Base-by-base conservation (phyloP, 2,113 vertebrate genomes). In the Python bivittatus region DNA sequence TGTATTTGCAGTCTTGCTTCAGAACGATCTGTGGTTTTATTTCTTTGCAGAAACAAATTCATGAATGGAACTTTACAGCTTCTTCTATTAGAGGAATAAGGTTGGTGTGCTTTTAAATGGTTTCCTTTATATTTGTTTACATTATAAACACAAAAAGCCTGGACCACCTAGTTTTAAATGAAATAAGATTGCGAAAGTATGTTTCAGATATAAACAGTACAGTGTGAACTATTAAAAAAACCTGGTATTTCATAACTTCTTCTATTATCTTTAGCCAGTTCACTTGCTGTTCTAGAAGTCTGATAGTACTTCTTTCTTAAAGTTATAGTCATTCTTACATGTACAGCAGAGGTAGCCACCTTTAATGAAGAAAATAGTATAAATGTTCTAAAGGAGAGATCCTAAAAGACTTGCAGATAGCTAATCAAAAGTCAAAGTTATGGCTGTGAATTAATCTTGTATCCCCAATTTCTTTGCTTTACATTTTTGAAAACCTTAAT, bases 1-100 rank as follows among this genome's bases (percentile, higher is more conserved):
- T n/a, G n/a, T n/a, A 88, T 1, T 17, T 91, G 11, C 90, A 72
- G 83, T 58, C 91, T 93, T 68, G 53, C 88, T 92, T 96, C 92
- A 86, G 93, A 92, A 17, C 89, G 89, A 88, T 86, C 6, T 92
- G 1, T 2, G 20, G 84, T 95, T 91, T 96, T 29, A 92, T 96
- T 84, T 86, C 27, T 85, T 97, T 96, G 91, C 97, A 99, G 99
- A 99, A 98, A 95, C 98, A 98, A 90, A 99, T 99, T 94, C 98
- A 99, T 1, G 98, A 99, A 95, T 99, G 99, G 99, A 99, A 99
- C 97, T 99, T 99, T 96, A 98, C 98, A 79, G 97, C 98, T 33
- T 97, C 97, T 94, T 99, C 99, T 93, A 98, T 99, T 95, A 99
- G 98, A 96, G 99, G 99, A 97, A 98, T 99, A 96, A 99, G 99